phyloP scores from a whole-genome alignment of 2,113 vertebrate genomes.

The Platysternon megacephalum region DNA sequence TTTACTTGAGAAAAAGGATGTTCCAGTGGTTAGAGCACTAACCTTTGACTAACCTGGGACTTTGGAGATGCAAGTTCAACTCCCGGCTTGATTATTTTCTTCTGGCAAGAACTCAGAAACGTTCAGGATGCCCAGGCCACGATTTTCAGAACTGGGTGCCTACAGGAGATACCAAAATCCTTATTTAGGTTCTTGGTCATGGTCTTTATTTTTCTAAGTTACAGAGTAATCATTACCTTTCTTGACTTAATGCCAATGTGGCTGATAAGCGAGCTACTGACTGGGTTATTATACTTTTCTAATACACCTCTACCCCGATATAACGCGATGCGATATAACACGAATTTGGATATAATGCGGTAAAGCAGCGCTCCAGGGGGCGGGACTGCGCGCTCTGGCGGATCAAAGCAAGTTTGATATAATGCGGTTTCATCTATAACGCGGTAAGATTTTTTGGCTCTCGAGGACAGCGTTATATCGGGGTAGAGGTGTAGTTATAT shows the following conservation, averaged over 20 bases:
- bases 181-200: background rate
- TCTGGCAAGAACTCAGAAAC: background rate
- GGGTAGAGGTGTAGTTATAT: too few species aligned
- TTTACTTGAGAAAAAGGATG: constrained; percentile 45
- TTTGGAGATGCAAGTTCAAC: background rate
- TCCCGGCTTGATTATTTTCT: background rate
- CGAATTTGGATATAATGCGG: too few species aligned
- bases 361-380: too few species aligned
- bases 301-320: too few species aligned
- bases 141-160: background rate
- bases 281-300: background rate
- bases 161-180: background rate
- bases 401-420: too few species aligned
- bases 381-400: too few species aligned
- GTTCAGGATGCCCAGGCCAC: background rate
- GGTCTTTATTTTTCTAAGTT: background rate
- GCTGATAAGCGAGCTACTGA: background rate
- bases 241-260: background rate
- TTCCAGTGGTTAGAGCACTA: background rate
- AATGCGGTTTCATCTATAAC: too few species aligned
- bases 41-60: too few species aligned
- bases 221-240: background rate
- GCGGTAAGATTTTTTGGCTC: too few species aligned
- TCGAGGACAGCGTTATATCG: too few species aligned
- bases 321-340: too few species aligned